Conservation (phyloP, 2,113 vertebrate species). For the Dolichotis patagonum region DNA sequence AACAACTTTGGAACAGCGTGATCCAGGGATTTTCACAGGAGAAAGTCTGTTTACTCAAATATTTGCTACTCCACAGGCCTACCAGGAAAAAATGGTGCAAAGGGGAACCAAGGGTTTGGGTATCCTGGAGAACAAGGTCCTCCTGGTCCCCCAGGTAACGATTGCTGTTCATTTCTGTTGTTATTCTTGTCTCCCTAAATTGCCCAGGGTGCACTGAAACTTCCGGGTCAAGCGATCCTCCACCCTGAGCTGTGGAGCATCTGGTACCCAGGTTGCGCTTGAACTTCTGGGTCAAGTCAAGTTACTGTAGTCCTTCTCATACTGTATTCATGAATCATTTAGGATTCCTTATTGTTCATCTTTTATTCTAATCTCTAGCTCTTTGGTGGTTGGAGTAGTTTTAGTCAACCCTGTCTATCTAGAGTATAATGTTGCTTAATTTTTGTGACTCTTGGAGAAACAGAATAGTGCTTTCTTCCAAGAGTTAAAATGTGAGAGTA, state of each 20-base stretch:
- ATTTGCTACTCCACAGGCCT: conserved; percentile 88
- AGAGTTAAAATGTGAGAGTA: not conserved
- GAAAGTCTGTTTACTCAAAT: not conserved
- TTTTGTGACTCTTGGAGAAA: not conserved
- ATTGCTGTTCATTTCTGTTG: not conserved
- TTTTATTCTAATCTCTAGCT: not conserved
- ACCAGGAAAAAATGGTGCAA: conserved; percentile 92
- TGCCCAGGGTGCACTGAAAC: not conserved
- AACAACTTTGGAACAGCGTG: not conserved
- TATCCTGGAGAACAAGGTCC: conserved; percentile 91
- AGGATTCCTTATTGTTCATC: not conserved
- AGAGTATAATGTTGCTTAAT: not conserved
- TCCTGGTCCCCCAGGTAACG: conserved; percentile 92
- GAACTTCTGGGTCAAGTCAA: not conserved
- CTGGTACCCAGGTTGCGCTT: not conserved
- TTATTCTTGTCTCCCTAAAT: too few relatives aligned
- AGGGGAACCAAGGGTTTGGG: conserved; percentile 91
- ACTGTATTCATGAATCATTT: not conserved
- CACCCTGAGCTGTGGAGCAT: not conserved
- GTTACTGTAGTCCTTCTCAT: not conserved
- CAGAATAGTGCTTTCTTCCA: not conserved
- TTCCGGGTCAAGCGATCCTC: not conserved
- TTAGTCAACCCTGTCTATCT: not conserved
- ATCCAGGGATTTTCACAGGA: not conserved
- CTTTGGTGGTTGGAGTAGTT: not conserved